Base-by-base conservation (phyloP, 2,888 invertebrate species). In the Epinotia nisella region DNA sequence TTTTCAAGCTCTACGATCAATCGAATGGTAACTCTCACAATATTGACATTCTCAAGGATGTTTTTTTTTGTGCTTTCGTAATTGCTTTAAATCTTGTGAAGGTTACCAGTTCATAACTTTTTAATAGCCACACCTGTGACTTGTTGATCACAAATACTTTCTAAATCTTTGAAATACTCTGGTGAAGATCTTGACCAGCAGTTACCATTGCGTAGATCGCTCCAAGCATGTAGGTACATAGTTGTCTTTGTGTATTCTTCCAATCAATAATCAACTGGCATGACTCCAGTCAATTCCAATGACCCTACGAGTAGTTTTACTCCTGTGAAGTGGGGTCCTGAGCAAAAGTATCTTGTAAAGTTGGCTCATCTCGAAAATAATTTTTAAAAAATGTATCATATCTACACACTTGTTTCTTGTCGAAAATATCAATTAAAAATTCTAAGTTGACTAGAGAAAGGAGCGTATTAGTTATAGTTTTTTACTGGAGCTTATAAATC, bases 201-300 rank as follows among this genome's bases (percentile, higher is more conserved):
- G 53, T 59, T 11, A 19, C 64, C 39, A 41, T 19, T 58, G 45
- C 53, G 39, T 59, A 69, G 60, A 55, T 59, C 29, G 55, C 60
- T 55, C 17, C 19, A 55, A 67, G 66, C 71, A 71, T 71, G 71
- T 60, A 71, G 41, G 60, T 71, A 66, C 55, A n/a, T n/a, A n/a
- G n/a, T 71, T 71, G 39, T 65, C 51, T 45, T 45, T 10, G 21
- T 66, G n/a, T 60, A 67, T 35, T 61, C 60, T 71, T 67, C 55
- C 45, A 21, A 41, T 45, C 17, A 65, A 58, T 21, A 65, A 58
- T 21, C 41, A 56, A 66, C 55, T 66, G 66, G 55, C 55, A 66
- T 19, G 41, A 55, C 55, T 24, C 55, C 41, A 56, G 66, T 56
- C 17, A 55, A 66, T 66, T 55, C 41, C 55, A 55, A 41, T 39